phyloP scores from a whole-genome alignment of 2,888 invertebrate species.

The Ferdinandea cuprea region DNA sequence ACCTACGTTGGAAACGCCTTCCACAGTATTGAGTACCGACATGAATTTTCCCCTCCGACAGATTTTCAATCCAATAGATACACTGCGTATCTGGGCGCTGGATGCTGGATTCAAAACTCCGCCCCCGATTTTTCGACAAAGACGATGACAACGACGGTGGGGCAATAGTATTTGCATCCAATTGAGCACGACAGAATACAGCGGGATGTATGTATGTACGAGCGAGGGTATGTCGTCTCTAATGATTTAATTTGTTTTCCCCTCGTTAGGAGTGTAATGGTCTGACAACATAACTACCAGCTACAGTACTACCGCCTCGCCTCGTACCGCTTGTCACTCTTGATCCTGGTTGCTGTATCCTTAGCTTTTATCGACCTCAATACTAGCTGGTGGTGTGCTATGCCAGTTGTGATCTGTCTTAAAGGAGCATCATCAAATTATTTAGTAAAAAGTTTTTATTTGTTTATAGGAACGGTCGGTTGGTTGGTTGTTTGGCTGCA shows the following conservation, averaged over 20 bases:
- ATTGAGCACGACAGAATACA: conserved; percentile 65
- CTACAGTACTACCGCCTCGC: no score
- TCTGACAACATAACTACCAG: conserved; percentile 76
- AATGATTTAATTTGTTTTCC: conserved; percentile 83
- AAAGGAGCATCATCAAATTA: conserved; percentile 80
- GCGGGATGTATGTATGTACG: background rate
- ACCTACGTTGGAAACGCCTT: conserved; percentile 29
- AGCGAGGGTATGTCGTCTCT: conserved; percentile 77
- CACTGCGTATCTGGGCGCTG: conserved; percentile 41
- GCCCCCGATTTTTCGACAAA: conserved; percentile 31
- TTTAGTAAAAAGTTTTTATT: conserved; percentile 82
- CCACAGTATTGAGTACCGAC: background rate
- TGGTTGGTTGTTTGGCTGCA: conserved; percentile 58
- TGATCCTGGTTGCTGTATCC: conserved; percentile 23
- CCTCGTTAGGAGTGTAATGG: conserved; percentile 83
- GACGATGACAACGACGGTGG: conserved; percentile 73
- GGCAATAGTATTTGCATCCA: conserved; percentile 70
- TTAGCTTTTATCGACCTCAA: conserved; percentile 39
- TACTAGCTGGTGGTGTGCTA: conserved; percentile 46
- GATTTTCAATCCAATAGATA: conserved; percentile 49
- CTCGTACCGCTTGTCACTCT: background rate
- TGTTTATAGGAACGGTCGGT: conserved; percentile 81
- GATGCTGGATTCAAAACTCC: conserved; percentile 69
- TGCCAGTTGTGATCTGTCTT: conserved; percentile 42
- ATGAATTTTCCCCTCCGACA: conserved; percentile 42